A percentile compares a stretch with the other conserved stretches of the same genome.
Evolutionary conservation across 2,797 vertebrate species (phyloP).

Genomic region (Pipistrellus pipistrellus): DNA sequence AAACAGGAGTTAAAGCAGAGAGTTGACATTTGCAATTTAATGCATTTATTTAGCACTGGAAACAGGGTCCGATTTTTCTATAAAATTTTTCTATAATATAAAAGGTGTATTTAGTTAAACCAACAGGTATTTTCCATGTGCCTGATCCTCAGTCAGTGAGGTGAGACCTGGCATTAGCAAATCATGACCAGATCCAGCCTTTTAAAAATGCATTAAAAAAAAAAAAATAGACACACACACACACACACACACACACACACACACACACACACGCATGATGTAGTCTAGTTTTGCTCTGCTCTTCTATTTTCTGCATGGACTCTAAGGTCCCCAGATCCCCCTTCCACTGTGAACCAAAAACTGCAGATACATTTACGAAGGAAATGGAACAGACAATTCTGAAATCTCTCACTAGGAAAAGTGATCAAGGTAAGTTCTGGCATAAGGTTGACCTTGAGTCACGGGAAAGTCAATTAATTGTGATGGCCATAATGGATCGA

Average conservation of each 20-base stretch:
- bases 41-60: slow-evolving; percentile 32
- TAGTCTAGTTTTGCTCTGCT: not conserved
- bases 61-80: not conserved
- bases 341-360: slow-evolving; percentile 48
- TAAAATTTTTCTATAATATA: not conserved
- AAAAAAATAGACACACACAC: not conserved
- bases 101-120: slow-evolving; percentile 10
- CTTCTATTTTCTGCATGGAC: slow-evolving; percentile 7
- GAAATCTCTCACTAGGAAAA: slow-evolving; percentile 51
- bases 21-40: slow-evolving; percentile 31
- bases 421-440: not conserved
- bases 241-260: too few species aligned
- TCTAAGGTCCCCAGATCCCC: not conserved
- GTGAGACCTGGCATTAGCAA: not conserved
- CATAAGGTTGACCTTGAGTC: slow-evolving; percentile 27
- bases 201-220: not conserved
- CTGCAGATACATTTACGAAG: not conserved
- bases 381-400: slow-evolving; percentile 62
- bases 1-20: slow-evolving; percentile 20
- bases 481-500: slow-evolving; percentile 74
- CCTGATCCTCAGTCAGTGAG: not conserved
- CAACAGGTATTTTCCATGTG: slow-evolving; percentile 25
- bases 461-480: slow-evolving; percentile 59
- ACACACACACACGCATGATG: not conserved
- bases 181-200: not conserved